Evolutionary conservation across 2,797 vertebrate species (phyloP).

Genomic region (Avahi laniger): DNA sequence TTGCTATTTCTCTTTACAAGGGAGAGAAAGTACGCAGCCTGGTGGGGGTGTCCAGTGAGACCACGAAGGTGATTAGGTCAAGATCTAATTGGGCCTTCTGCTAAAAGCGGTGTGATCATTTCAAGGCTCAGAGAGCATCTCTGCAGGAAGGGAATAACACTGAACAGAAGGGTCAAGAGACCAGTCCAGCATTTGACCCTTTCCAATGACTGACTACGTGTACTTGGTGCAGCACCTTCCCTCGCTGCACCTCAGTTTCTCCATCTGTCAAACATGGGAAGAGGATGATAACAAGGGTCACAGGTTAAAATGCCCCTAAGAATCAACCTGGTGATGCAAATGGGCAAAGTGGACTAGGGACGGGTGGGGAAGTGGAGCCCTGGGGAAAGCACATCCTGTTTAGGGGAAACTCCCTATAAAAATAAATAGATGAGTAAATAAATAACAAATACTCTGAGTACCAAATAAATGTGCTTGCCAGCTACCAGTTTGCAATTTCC

Average conservation of each 20-base stretch:
- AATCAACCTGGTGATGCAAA: neutral
- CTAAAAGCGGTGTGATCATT: neutral
- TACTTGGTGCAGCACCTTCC: fast-evolving
- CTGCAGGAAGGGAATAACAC: neutral
- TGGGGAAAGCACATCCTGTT: neutral
- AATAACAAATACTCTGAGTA: neutral
- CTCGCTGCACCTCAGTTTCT: neutral
- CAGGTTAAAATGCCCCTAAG: neutral
- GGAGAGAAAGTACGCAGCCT: neutral
- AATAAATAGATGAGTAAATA: neutral
- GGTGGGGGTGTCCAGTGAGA: neutral
- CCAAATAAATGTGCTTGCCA: neutral
- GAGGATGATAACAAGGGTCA: neutral
- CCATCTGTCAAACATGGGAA: neutral
- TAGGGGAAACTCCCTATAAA: neutral
- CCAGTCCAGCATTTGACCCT: neutral
- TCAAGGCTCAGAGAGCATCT: neutral
- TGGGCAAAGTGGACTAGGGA: too few relatives aligned
- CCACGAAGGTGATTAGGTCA: neutral
- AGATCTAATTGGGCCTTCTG: neutral
- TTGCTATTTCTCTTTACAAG: neutral
- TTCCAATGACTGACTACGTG: neutral
- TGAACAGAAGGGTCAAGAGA: neutral
- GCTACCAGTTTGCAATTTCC: neutral
- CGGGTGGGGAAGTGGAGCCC: too few relatives aligned